phyloP scores from a whole-genome alignment of 1,140 invertebrate species.

The Pemphigus obesinymphae region DNA sequence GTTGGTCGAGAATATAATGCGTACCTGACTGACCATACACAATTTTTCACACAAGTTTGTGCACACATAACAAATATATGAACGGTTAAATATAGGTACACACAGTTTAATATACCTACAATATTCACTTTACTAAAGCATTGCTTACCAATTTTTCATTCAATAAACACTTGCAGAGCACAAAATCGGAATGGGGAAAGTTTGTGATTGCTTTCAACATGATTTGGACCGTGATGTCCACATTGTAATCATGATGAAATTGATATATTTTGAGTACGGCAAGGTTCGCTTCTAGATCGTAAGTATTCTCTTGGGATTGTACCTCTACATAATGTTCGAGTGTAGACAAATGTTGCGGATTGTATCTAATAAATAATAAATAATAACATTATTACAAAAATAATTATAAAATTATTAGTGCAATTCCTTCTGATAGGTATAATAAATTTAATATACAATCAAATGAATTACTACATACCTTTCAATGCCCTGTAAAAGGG shows the following conservation, averaged over 20 bases:
- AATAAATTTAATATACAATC: too few species aligned
- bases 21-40: too few species aligned
- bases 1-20: too few species aligned
- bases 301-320: conserved; percentile 87
- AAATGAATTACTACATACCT: conserved; percentile 55
- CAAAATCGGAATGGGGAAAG: conserved; percentile 94
- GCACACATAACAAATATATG: too few species aligned
- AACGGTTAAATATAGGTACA: too few species aligned
- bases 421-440: too few species aligned
- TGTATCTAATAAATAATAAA: conserved; percentile 83
- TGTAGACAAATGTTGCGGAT: conserved; percentile 84
- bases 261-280: conserved; percentile 89
- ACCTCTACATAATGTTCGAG: conserved; percentile 89
- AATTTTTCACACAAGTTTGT: too few species aligned
- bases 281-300: conserved; percentile 93
- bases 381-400: too few species aligned
- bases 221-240: conserved; percentile 76
- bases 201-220: conserved; percentile 92
- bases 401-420: too few species aligned
- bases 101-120: too few species aligned
- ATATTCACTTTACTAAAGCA: too few species aligned
- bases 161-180: conserved; percentile 91
- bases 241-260: conserved; percentile 82
- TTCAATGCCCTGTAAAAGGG: conserved; percentile 73
- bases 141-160: conserved; percentile 71